A percentile compares a stretch with the other conserved stretches of the same genome.
phyloP scores from a whole-genome alignment of 2,888 invertebrate genomes.

The Drosophila nr. fundita region DNA sequence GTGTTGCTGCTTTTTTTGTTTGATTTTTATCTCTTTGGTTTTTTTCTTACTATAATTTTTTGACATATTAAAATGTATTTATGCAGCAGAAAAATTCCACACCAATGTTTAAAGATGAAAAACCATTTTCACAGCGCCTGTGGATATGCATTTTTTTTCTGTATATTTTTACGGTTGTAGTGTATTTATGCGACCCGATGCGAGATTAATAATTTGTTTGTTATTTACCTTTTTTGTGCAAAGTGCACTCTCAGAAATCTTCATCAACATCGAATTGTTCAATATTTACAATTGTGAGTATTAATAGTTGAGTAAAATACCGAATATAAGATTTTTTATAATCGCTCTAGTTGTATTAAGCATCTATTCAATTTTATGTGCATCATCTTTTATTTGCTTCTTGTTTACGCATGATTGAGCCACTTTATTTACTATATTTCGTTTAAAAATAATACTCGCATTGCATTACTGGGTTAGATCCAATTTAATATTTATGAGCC shows the following conservation, averaged over 20 bases:
- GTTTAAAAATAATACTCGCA: slow-evolving; percentile 31
- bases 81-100: slow-evolving; percentile 32
- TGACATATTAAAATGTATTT: slow-evolving; percentile 53
- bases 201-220: slow-evolving; percentile 17
- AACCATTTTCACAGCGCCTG: slow-evolving; percentile 29
- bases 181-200: neutral
- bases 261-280: neutral
- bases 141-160: slow-evolving; percentile 50
- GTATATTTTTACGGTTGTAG: neutral
- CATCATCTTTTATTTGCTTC: slow-evolving; percentile 9
- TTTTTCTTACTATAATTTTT: slow-evolving; percentile 38
- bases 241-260: neutral
- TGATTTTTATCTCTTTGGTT: slow-evolving; percentile 34
- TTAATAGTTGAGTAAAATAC: neutral
- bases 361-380: neutral
- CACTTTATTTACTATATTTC: slow-evolving; percentile 14
- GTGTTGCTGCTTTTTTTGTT: slow-evolving; percentile 17
- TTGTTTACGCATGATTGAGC: slow-evolving; percentile 9
- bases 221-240: slow-evolving; percentile 8
- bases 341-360: neutral
- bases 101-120: slow-evolving; percentile 15
- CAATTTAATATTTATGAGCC: slow-evolving; percentile 40
- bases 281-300: neutral
- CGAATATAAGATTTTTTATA: neutral
- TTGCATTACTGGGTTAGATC: slow-evolving; percentile 20